Percentiles rank a stretch among this genome's conserved stretches.
phyloP scores from a whole-genome alignment of 2,797 vertebrate species.

The Emydoidea blandingii region DNA sequence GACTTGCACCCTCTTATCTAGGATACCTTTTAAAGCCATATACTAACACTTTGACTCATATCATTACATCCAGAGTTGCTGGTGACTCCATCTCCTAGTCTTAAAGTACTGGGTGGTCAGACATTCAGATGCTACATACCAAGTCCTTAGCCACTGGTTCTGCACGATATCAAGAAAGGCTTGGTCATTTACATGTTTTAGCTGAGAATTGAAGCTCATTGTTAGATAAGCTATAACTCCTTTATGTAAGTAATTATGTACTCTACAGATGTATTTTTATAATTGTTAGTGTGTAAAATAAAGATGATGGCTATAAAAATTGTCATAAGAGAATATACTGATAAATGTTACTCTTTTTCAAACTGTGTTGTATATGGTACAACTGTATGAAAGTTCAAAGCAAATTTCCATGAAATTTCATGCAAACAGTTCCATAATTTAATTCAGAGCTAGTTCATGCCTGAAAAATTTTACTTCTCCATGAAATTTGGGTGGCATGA shows the following conservation, averaged over 20 bases:
- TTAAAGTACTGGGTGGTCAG: not conserved
- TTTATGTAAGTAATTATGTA: not conserved
- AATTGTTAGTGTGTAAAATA: not conserved
- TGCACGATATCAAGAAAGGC: not conserved
- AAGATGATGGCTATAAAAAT: not conserved
- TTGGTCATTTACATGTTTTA: not conserved
- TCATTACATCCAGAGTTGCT: not conserved
- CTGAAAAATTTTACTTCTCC: not conserved
- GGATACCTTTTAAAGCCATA: not conserved
- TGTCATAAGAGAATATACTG: not conserved
- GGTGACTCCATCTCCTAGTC: rapidly evolving
- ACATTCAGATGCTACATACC: not conserved
- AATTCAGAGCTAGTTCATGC: conserved; percentile 1
- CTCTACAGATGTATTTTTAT: not conserved
- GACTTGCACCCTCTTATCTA: not conserved
- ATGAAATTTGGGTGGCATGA: not conserved
- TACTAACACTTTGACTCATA: conserved; percentile 14
- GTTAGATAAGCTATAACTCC: not conserved
- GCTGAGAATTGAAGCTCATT: not conserved
- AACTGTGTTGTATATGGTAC: not conserved
- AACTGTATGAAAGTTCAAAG: conserved; percentile 15
- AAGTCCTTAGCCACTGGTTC: rapidly evolving
- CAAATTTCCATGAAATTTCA: not conserved
- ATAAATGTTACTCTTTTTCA: not conserved
- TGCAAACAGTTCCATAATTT: not conserved